These are phyloP conservation scores for Cryptocephalus moraei DNA, from an alignment of 2,888 invertebrate genomes.

Conservation along the genomic window DNA sequence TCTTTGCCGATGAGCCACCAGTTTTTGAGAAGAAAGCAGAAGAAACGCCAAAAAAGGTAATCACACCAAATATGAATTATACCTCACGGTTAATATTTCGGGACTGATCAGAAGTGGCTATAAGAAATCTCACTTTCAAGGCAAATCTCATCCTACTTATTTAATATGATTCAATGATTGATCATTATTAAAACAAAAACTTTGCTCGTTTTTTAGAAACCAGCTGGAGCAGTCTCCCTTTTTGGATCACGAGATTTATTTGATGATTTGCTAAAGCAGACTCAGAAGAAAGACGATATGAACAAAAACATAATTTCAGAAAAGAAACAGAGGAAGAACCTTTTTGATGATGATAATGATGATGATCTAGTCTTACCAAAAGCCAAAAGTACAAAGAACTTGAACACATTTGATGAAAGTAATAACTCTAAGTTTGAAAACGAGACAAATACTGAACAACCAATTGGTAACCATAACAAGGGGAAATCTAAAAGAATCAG, in stretches of 20 bases:
- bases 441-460: background rate
- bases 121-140: no score
- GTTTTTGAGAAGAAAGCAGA: slow-evolving; percentile 15
- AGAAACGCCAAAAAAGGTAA: slow-evolving; percentile 16
- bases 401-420: slow-evolving; percentile 9
- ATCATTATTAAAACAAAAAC: no score
- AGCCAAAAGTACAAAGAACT: slow-evolving; percentile 1
- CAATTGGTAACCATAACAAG: background rate
- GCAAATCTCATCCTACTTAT: no score
- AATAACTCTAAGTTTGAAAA: background rate
- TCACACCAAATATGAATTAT: no score
- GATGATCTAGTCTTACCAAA: background rate
- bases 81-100: no score
- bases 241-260: slow-evolving; percentile 37
- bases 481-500: slow-evolving; percentile 1
- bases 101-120: no score
- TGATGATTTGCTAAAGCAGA: slow-evolving; percentile 3
- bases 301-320: slow-evolving; percentile 9
- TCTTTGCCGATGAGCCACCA: slow-evolving; percentile 30
- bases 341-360: slow-evolving; percentile 2
- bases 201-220: slow-evolving; percentile 42
- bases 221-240: slow-evolving; percentile 49
- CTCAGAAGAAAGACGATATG: background rate
- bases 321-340: slow-evolving; percentile 2
- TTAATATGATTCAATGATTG: no score